These are phyloP conservation scores for Scaptomyza cyrtandrae DNA, from an alignment of 2,888 invertebrate genomes.

Conservation along the genomic window DNA sequence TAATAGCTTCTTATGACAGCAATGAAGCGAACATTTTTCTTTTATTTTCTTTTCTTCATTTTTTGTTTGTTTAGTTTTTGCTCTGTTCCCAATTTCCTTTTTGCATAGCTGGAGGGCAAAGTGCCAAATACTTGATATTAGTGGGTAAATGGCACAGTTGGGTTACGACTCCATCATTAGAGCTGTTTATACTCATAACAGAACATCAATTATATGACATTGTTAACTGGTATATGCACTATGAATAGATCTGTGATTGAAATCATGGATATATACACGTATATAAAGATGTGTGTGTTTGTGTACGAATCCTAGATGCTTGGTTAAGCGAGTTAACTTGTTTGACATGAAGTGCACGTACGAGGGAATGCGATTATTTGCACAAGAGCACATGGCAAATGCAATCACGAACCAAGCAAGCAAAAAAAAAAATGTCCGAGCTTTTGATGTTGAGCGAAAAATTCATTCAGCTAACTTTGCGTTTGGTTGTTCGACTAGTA, in stretches of 20 bases:
- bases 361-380: slow-evolving; percentile 44
- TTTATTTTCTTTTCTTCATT: background rate
- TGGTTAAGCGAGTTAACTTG: slow-evolving; percentile 50
- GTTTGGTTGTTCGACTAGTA: slow-evolving; percentile 11
- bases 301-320: background rate
- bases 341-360: slow-evolving; percentile 67
- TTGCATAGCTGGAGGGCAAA: slow-evolving; percentile 9
- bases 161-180: slow-evolving; percentile 3
- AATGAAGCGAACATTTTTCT: slow-evolving; percentile 38
- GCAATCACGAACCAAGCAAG: slow-evolving; percentile 16
- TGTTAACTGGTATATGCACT: slow-evolving; percentile 11
- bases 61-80: too few species aligned
- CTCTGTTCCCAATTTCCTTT: slow-evolving; percentile 6
- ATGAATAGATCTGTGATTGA: slow-evolving; percentile 41
- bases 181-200: slow-evolving; percentile 8
- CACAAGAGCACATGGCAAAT: slow-evolving; percentile 48
- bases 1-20: slow-evolving; percentile 73
- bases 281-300: background rate
- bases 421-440: background rate
- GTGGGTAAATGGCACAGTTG: background rate
- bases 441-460: slow-evolving; percentile 23
- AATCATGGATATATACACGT: background rate
- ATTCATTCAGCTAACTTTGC: slow-evolving; percentile 44
- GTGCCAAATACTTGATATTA: slow-evolving; percentile 22
- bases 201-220: slow-evolving; percentile 22